Evolutionary conservation across 2,113 vertebrate species (phyloP), one percentile per base, ranked within the genome.

Genomic region (Equus przewalskii): DNA sequence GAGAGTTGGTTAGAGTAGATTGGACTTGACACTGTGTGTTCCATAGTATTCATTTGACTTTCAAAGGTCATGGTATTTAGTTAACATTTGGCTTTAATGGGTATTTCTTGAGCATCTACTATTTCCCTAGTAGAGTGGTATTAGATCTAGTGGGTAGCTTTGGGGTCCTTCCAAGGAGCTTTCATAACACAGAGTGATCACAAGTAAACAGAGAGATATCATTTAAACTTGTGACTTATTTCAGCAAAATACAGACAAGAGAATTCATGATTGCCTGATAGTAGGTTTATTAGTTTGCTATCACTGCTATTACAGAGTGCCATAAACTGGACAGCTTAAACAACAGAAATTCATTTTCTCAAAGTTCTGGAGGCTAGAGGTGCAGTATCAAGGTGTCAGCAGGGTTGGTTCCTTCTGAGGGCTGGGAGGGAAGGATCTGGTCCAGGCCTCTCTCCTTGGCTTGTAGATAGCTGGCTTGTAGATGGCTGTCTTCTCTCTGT

Each of bases 361-460:
- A 56, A 2, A 33, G 10, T 65, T 83, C 12, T 91, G 28, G 82
- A 70, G 24, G 24, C 14, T 24, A 79, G 24, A 78, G 14, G 11
- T 15, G 13, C 6, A 51, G 79, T 67, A 65, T 51, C 7, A 65
- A 79, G 18, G 9, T 49, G 19, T 80, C 22, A 15, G 18, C 11
- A 44, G 33, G 18, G 8, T 24, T 10, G 21, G 1, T 7, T 65
- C 44, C 44, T 56, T 70, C 8, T 56, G 41, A 75, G 18, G 24
- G 1, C 1, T 30, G 12, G 11, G 13, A 70, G 1, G 41, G 7
- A n/a, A 30, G 1, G 0, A n/a, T 69, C 24, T 84, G 24, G 24
- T 64, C 19, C 58, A 54, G 51, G 7, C 22, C 1, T 85, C 2
- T 69, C 36, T 8, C 1, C 10, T 67, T 56, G 7, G 28, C 21